Base-by-base conservation (phyloP, 1,140 invertebrate species). In the Anthonomus grandis region DNA sequence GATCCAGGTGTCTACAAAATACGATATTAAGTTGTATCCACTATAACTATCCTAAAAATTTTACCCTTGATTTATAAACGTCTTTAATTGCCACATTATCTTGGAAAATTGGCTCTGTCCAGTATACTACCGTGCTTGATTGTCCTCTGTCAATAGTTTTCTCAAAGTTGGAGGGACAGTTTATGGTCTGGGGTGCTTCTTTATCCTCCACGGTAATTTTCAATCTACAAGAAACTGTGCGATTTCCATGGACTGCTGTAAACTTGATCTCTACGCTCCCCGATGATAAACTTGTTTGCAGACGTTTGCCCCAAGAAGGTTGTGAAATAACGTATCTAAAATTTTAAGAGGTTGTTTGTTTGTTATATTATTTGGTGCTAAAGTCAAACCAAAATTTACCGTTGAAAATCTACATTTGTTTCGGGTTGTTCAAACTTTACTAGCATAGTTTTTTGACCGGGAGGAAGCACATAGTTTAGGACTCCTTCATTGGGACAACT, bases 101-200 rank as follows among this genome's bases (percentile, higher is more conserved):
- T 9, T 71, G 74, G 61, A 88, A 87, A 8, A 75, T 69, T 0
- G 86, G 86, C 62, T 87, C 86, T 44, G 80, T 78, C 86, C 86
- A 89, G 49, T 77, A 77, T 21, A 88, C 78, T 12, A 76, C 71
- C 21, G 79, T 75, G 37, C 76, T 76, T 0, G 68, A 70, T 66
- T 84, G 79, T 10, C 81, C 78, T 21, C 74, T 73, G 44, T 72
- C 72, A 34, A 87, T 64, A 8, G 75, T 65, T 3, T 85, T 80
- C 45, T 82, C 78, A 62, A 86, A 81, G 2, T 85, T 83, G 31
- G 76, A 71, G 0, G 86, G 86, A 66, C 86, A 89, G 52, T 75
- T 77, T 19, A 70, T 68, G 10, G 85, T 77, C 45, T 69, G 70
- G 6, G 84, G 84, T 18, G 75, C 74, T 68, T 85, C 80, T 17